phyloP scores from a whole-genome alignment of 2,888 invertebrate species.

The Stramonita haemastoma region DNA sequence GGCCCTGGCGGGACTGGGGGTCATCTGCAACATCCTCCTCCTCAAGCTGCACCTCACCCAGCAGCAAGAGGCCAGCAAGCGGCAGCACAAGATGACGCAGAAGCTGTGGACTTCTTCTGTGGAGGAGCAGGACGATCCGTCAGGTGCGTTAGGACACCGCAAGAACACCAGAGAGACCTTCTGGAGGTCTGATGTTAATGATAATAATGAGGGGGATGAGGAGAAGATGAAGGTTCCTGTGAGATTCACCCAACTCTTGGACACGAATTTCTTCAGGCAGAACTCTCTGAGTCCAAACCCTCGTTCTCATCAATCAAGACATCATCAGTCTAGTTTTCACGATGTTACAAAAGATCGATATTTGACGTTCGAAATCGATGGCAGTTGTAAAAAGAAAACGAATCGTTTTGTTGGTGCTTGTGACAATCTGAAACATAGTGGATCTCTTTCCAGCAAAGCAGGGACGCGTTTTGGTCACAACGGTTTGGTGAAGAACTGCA shows the following conservation, averaged over 20 bases:
- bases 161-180: background rate
- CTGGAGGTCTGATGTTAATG: background rate
- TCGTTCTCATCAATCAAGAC: background rate
- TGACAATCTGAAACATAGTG: background rate
- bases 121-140: background rate
- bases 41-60: background rate
- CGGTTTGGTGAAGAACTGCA: background rate
- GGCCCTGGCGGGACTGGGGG: background rate
- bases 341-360: background rate
- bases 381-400: background rate
- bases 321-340: background rate
- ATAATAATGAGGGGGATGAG: background rate
- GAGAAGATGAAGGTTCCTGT: background rate
- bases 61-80: background rate
- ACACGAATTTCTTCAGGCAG: background rate
- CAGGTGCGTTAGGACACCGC: background rate
- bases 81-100: background rate
- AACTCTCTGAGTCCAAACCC: background rate
- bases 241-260: background rate
- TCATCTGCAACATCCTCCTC: slow-evolving; percentile 28
- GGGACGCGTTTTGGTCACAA: background rate
- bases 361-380: background rate
- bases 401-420: background rate
- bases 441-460: background rate
- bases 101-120: background rate